Evolutionary conservation across 2,888 invertebrate species (phyloP), one percentile per base, ranked within the genome.

Genomic region (Drosophila formosana): DNA sequence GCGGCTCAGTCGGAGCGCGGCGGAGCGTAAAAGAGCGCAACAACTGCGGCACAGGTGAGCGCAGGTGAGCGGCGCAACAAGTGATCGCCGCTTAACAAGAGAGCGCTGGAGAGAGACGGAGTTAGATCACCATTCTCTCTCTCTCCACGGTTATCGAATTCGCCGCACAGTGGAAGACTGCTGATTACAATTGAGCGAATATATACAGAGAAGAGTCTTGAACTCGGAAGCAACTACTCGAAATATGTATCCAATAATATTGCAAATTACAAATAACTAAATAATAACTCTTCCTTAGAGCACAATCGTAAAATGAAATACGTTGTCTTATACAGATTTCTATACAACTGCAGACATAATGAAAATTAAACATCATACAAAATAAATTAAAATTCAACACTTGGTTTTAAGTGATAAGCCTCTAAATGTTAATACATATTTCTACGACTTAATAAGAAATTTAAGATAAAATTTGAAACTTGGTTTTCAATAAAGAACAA

Each of bases 131-230:
- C 18, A 2, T 45, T 45, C 50, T 53, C 53, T 41, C 25, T 9
- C 18, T 9, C 53, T 49, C 53, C 55, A 45, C 30, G 39, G 0
- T 13, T 11, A 1, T 0, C 13, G 49, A 75, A 70, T 82, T 79
- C 76, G 77, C 82, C 80, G 83, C 80, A 86, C 86, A 45, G 83
- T 82, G 86, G 56, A 41, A n/a, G 3, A 3, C 26, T 25, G 0
- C 0, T n/a, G 2, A 1, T 23, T 4, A 6, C 8, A 5, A 23
- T n/a, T 3, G 3, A 3, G 18, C 32, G 47, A 55, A 47, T 9
- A 43, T 23, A 7, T 1, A 2, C 5, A 26, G 26, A 6, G 5
- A 46, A 26, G 45, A 11, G n/a, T 4, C 6, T n/a, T 37, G 0
- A 4, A 11, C n/a, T 32, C 7, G 8, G 5, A 37, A 37, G 5